Conservation (phyloP, 2,113 vertebrate genomes). For the Xenus cinereus region DNA sequence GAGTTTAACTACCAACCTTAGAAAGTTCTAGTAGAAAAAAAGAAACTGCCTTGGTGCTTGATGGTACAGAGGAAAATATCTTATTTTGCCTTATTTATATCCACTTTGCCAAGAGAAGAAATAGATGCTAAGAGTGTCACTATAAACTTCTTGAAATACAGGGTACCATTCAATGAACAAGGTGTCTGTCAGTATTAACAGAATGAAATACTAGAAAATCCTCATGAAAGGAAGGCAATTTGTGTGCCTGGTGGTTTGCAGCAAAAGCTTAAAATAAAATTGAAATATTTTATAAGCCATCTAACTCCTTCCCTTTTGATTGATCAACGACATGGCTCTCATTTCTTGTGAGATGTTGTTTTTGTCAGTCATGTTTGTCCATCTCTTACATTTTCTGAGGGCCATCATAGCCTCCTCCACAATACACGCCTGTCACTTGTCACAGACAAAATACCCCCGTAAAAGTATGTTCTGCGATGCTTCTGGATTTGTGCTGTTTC, state of each 20-base stretch:
- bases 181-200: not conserved
- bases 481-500: not conserved
- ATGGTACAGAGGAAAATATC: not conserved
- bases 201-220: not conserved
- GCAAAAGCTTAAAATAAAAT: not conserved
- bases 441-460: not conserved
- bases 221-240: not conserved
- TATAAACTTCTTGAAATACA: not conserved
- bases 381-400: not conserved
- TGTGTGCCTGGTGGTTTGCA: not conserved
- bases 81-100: not conserved
- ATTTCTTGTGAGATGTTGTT: not conserved
- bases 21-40: not conserved
- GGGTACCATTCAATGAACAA: not conserved
- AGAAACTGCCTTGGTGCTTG: not conserved
- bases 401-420: not conserved
- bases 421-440: not conserved
- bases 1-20: not conserved
- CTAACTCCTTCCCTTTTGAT: not conserved
- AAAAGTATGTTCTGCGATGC: not conserved
- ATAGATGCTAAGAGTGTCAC: not conserved
- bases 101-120: not conserved
- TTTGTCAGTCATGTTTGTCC: not conserved
- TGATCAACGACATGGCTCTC: not conserved
- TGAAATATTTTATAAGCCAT: not conserved